phyloP scores from a whole-genome alignment of 2,888 invertebrate species.

The Leptopilina syphax region DNA sequence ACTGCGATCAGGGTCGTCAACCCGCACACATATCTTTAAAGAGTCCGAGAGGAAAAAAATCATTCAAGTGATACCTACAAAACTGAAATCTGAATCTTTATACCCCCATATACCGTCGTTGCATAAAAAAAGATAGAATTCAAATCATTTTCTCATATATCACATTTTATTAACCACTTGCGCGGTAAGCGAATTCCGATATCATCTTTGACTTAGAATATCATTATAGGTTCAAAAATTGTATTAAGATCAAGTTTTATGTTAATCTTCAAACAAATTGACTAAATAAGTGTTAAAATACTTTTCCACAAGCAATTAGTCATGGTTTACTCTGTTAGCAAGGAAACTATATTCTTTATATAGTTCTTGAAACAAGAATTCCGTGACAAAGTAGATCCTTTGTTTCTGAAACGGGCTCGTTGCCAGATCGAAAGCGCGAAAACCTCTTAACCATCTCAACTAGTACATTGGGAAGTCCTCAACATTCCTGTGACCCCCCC shows the following conservation, averaged over 20 bases:
- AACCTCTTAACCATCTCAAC: conserved; percentile 51
- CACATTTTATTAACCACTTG: conserved; percentile 3
- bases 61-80: not conserved
- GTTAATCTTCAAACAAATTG: not conserved
- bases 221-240: not conserved
- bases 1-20: conserved; percentile 53
- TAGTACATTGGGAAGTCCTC: conserved; percentile 49
- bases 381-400: conserved; percentile 47
- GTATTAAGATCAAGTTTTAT: not conserved
- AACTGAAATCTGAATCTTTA: conserved; percentile 6
- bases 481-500: conserved; percentile 42
- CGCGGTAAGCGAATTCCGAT: conserved; percentile 9
- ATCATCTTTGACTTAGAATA: not conserved
- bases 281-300: too few species aligned
- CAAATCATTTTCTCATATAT: not conserved
- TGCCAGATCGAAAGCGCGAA: conserved; percentile 67
- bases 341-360: not conserved
- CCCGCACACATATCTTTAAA: conserved; percentile 13
- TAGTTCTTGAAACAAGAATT: conserved; percentile 37
- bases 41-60: conserved; percentile 1
- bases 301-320: too few species aligned
- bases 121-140: not conserved
- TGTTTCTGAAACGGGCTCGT: conserved; percentile 61
- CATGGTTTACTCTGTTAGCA: not conserved
- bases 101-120: not conserved